Evolutionary conservation across 1,140 invertebrate species (phyloP).

Genomic region (Atta texana): DNA sequence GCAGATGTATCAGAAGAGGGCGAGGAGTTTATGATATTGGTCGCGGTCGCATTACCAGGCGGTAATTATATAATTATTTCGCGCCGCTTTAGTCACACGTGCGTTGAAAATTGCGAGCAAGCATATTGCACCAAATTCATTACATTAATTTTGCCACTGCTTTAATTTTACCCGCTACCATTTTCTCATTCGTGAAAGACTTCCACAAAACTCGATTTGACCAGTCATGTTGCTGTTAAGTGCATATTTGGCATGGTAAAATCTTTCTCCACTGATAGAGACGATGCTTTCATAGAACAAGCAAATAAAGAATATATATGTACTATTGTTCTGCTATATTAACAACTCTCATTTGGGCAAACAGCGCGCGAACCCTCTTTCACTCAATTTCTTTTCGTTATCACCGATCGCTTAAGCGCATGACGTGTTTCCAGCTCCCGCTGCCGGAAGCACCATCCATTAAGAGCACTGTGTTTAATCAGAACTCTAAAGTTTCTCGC

Average conservation of each 20-base stretch:
- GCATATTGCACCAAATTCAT: constrained; percentile 1
- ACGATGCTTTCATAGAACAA: neutral
- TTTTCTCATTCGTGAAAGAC: neutral
- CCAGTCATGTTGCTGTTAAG: neutral
- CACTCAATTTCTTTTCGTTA: constrained; percentile 56
- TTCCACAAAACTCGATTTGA: neutral
- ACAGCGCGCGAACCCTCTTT: constrained; percentile 47
- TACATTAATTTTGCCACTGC: constrained; percentile 19
- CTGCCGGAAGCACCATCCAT: constrained; percentile 76
- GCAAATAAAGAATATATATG: constrained; percentile 4
- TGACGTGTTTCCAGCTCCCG: constrained; percentile 71
- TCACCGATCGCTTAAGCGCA: constrained; percentile 70
- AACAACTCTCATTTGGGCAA: constrained; percentile 36
- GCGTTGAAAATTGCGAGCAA: constrained; percentile 37
- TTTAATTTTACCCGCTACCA: neutral
- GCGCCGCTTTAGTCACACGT: neutral
- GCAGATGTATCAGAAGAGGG: neutral
- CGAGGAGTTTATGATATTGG: constrained; percentile 2
- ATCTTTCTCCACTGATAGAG: neutral
- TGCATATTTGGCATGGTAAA: neutral
- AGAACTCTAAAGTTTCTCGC: constrained; percentile 81
- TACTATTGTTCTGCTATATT: constrained; percentile 41
- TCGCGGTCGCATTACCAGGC: neutral
- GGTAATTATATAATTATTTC: constrained; percentile 60
- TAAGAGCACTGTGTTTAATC: constrained; percentile 80